These are phyloP conservation scores for Muscina levida DNA, from an alignment of 2,888 invertebrate species.

Conservation along the genomic window DNA sequence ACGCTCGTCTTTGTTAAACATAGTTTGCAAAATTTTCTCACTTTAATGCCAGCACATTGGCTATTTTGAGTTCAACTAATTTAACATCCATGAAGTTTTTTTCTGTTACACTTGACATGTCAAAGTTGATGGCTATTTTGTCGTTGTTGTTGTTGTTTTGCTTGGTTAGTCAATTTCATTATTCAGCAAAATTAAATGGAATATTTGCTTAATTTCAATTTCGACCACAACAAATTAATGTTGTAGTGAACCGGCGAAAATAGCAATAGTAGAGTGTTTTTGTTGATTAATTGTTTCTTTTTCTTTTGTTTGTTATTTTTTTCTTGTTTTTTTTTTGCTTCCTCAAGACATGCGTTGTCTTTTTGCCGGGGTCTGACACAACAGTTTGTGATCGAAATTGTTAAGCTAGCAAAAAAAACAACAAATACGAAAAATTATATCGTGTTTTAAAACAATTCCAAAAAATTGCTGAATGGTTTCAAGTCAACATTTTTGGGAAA, in stretches of 20 bases:
- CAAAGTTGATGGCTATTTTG: slow-evolving; percentile 56
- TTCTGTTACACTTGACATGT: slow-evolving; percentile 53
- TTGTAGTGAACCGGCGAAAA: too few relatives aligned
- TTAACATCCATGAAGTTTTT: slow-evolving; percentile 46
- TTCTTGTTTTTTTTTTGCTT: background rate
- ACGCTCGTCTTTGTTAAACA: background rate
- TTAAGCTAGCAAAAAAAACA: background rate
- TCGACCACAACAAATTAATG: background rate
- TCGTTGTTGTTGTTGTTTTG: too few relatives aligned
- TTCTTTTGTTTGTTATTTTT: background rate
- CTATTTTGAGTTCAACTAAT: slow-evolving; percentile 37
- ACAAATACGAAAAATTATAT: too few relatives aligned
- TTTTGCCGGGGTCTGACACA: background rate
- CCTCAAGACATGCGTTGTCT: slow-evolving; percentile 40
- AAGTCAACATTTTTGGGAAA: slow-evolving; percentile 9
- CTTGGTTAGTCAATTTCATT: background rate
- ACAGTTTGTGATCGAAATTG: slow-evolving; percentile 6
- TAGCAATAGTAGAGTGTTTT: slow-evolving; percentile 31
- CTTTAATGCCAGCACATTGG: too few relatives aligned
- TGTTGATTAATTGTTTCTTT: slow-evolving; percentile 32
- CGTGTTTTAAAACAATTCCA: slow-evolving; percentile 33
- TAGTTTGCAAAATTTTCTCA: background rate
- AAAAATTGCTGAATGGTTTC: slow-evolving; percentile 14
- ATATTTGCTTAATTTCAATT: slow-evolving; percentile 4
- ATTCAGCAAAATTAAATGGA: slow-evolving; percentile 30